Percentiles rank a stretch among this genome's conserved stretches.
phyloP scores from a whole-genome alignment of 2,888 invertebrate species.

The Lycocerus yunnanus region DNA sequence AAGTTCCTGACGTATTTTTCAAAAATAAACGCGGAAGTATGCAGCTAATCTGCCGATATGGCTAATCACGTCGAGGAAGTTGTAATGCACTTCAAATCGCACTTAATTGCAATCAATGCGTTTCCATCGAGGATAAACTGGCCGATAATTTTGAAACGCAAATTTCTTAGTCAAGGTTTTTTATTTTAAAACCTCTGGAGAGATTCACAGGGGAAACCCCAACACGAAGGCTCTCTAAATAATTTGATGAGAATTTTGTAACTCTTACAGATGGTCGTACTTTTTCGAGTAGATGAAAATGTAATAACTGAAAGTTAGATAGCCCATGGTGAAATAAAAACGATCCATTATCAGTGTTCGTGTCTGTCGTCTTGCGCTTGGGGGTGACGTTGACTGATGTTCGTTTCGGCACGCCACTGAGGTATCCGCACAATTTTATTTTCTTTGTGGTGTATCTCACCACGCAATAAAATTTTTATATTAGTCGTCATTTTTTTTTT shows the following conservation, averaged over 20 bases:
- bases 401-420: constrained; percentile 37
- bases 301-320: constrained; percentile 29
- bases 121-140: not conserved
- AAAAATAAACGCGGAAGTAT: not conserved
- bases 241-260: not conserved
- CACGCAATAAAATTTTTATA: not conserved
- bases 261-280: not conserved
- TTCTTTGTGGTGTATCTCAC: not conserved
- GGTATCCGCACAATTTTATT: constrained; percentile 13
- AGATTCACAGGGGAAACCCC: not conserved
- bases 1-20: too few species aligned
- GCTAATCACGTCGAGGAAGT: not conserved
- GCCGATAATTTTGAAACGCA: not conserved
- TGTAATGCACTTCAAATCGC: not conserved
- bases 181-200: too few species aligned
- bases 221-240: not conserved
- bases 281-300: constrained; percentile 20
- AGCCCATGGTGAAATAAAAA: constrained; percentile 40
- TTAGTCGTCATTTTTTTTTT: too few species aligned
- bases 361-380: constrained; percentile 44
- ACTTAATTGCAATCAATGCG: not conserved
- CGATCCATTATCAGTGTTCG: constrained; percentile 49
- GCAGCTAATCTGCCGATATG: not conserved
- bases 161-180: too few species aligned
- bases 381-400: constrained; percentile 47